phyloP scores from a whole-genome alignment of 2,797 vertebrate species.

The Ispidina lecontei region DNA sequence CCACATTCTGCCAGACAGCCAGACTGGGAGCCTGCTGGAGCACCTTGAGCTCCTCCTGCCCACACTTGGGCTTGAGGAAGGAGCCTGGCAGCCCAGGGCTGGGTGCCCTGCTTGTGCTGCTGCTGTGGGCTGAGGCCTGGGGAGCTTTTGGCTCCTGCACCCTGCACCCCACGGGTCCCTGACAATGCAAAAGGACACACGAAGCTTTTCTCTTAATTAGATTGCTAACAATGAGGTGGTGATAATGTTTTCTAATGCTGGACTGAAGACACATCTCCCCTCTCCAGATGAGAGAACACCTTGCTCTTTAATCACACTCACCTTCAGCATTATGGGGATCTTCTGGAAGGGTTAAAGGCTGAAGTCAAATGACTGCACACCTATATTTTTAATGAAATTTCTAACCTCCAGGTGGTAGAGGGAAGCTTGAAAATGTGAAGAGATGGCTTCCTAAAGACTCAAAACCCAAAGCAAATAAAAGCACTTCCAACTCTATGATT shows the following conservation, averaged over 20 bases:
- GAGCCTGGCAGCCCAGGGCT: too few relatives aligned
- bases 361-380: background rate
- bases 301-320: background rate
- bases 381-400: conserved; percentile 52
- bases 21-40: background rate
- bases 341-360: background rate
- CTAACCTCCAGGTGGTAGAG: conserved; percentile 40
- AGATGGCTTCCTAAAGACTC: conserved; percentile 44
- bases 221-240: background rate
- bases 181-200: background rate
- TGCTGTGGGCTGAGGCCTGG: accelerated
- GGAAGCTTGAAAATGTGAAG: conserved; percentile 4
- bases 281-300: background rate
- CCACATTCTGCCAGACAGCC: background rate
- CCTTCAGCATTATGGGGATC: background rate
- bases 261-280: background rate
- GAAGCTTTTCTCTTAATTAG: background rate
- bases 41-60: background rate
- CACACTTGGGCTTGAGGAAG: background rate
- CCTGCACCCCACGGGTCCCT: background rate
- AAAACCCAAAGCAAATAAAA: conserved; percentile 63
- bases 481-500: conserved; percentile 3
- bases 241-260: background rate
- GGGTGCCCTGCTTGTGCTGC: accelerated
- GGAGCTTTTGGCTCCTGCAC: background rate